phyloP scores from a whole-genome alignment of 37 sponge, comb jelly and placozoan species.

The Dysidea cf. avara region DNA sequence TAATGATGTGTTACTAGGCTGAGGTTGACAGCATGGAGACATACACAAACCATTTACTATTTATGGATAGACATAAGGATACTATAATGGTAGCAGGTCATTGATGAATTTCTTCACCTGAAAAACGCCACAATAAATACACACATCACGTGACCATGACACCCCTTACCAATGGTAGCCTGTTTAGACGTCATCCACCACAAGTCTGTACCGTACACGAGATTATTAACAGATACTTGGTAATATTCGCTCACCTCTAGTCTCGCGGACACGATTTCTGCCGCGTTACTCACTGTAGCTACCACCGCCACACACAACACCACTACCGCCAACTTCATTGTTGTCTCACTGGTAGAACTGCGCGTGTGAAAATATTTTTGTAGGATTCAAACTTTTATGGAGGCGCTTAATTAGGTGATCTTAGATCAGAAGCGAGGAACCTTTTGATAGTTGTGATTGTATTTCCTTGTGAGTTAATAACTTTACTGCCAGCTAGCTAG shows the following conservation, averaged over 20 bases:
- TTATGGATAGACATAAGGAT: slow-evolving; percentile 36
- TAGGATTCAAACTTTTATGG: no score
- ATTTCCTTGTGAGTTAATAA: no score
- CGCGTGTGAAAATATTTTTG: no score
- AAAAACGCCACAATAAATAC: background rate
- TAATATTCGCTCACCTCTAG: slow-evolving; percentile 5
- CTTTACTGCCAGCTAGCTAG: no score
- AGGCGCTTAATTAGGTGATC: no score
- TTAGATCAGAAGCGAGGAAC: no score
- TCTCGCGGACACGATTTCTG: slow-evolving; percentile 7
- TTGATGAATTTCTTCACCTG: slow-evolving; percentile 80
- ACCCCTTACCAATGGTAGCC: slow-evolving; percentile 66
- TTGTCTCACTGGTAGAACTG: no score
- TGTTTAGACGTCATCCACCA: slow-evolving; percentile 89
- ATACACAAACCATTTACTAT: background rate
- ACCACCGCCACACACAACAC: no score
- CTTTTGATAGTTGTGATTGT: no score
- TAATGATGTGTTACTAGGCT: no score
- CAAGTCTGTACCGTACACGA: slow-evolving; percentile 50
- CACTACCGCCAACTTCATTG: no score
- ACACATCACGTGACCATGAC: background rate
- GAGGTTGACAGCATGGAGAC: no score
- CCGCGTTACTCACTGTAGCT: background rate
- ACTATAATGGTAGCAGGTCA: slow-evolving; percentile 71
- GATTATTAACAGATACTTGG: background rate